These are phyloP conservation scores for Muraenolepis orangiensis DNA, from an alignment of 2,797 vertebrate genomes.

Conservation along the genomic window DNA sequence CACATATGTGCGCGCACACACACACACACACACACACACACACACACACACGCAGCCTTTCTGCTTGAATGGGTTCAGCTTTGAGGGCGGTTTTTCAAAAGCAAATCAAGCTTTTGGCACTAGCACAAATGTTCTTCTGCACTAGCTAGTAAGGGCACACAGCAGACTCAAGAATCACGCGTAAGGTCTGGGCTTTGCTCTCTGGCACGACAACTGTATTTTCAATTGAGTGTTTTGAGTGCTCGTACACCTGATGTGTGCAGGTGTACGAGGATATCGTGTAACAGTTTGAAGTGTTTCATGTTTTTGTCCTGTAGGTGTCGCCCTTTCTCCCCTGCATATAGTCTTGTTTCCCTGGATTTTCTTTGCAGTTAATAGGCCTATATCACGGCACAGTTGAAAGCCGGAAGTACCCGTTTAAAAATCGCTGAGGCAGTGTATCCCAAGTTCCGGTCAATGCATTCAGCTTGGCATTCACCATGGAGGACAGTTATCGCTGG, in stretches of 20 bases:
- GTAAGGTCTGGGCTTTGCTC: not conserved
- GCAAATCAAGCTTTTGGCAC: constrained; percentile 54
- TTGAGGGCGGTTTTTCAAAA: constrained; percentile 40
- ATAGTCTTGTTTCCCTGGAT: too few relatives aligned
- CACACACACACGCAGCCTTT: constrained; percentile 39
- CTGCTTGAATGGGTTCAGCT: constrained; percentile 45
- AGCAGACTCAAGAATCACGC: not conserved
- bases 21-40: constrained; percentile 2
- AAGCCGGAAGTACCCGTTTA: too few relatives aligned
- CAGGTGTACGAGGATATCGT: not conserved
- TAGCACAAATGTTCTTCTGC: constrained; percentile 39
- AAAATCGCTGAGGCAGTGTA: too few relatives aligned
- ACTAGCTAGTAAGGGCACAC: constrained; percentile 14
- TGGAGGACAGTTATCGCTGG: too few relatives aligned
- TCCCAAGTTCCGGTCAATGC: too few relatives aligned
- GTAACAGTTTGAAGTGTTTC: too few relatives aligned
- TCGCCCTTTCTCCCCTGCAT: too few relatives aligned
- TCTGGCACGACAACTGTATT: not conserved
- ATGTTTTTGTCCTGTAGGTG: too few relatives aligned
- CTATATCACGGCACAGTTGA: too few relatives aligned
- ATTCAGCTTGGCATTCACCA: too few relatives aligned
- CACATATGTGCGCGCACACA: not conserved
- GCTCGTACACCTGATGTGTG: too few relatives aligned
- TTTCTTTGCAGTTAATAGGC: too few relatives aligned
- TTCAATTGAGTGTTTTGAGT: not conserved